Evolutionary conservation across 2,113 vertebrate species (phyloP), one percentile per base, ranked within the genome.

Genomic region (Sinocyclocheilus maitianheensis): DNA sequence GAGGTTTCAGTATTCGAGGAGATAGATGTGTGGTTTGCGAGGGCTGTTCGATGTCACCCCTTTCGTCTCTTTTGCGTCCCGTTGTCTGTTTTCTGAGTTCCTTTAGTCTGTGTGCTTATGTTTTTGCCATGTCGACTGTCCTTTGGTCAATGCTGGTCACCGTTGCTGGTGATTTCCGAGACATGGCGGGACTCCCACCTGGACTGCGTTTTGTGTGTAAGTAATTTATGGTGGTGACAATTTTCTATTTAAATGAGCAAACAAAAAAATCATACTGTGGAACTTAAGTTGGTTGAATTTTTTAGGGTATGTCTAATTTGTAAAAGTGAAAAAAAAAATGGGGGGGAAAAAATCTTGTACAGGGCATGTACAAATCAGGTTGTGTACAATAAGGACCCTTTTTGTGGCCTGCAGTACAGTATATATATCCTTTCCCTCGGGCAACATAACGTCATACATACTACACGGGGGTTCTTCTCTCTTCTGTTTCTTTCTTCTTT

Each of bases 271-370:
- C 0, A 95, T 95, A 96, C 96, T 96, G 96, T 99, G 96, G 95
- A 97, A 96, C 96, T 95, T 96, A 96, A 97, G 95, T 95, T 96
- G 95, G 96, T 95, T 97, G 94, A 93, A 95, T 96, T 97, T 97
- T 95, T 96, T 96, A 97, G 95, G 93, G 96, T 94, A 93, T n/a
- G 95, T 98, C 94, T 96, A 95, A 95, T 97, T 96, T 98, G 96
- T 98, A 96, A 96, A 94, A 95, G 92, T 95, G 90, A 82, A 91
- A 85, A 82, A 40, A 40, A 81, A 89, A 92, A 34, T 46, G 43
- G 71, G 69, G 88, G 92, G 81, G 84, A 65, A 81, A 89, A 92
- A 96, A 95, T 93, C 91, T 94, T 96, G 96, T 97, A 97, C 94
- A 91, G 94, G 96, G 95, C 96, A 96, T 95, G 94, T 96, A 96